Percentiles rank a stretch among this genome's conserved stretches.
Evolutionary conservation across 30 jellyfish, hydroid and myxozoan species (phyloP).

Genomic region (Catostylus mosaicus): DNA sequence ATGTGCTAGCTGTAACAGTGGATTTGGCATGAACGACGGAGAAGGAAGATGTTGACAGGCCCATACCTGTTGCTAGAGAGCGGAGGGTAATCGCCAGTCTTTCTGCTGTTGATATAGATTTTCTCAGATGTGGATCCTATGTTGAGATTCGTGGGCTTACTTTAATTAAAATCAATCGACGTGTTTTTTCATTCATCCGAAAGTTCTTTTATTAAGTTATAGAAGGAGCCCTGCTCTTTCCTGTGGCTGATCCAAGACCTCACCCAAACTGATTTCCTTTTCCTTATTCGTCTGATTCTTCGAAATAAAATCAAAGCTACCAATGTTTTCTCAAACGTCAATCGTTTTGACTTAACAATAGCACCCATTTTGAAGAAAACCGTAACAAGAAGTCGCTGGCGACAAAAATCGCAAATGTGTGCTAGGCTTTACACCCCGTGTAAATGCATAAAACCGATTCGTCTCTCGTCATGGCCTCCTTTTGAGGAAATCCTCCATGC

Average conservation of each 20-base stretch:
- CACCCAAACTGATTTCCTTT: background rate
- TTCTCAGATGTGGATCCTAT: background rate
- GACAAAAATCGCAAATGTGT: too few relatives aligned
- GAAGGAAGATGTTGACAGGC: too few relatives aligned
- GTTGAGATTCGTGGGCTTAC: background rate
- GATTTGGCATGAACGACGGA: background rate
- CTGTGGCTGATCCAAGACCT: constrained; percentile 14
- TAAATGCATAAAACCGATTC: too few relatives aligned
- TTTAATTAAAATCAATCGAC: background rate
- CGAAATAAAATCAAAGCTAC: background rate
- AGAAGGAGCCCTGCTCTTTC: constrained; percentile 6
- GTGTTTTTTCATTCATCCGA: constrained; percentile 2
- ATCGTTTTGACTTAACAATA: background rate
- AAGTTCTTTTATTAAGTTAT: background rate
- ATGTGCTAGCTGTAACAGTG: background rate
- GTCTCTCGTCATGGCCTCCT: too few relatives aligned
- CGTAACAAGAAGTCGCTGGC: too few relatives aligned
- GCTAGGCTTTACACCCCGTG: too few relatives aligned
- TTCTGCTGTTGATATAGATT: background rate
- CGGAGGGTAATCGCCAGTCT: too few relatives aligned
- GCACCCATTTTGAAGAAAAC: constrained; percentile 8
- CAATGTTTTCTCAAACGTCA: background rate
- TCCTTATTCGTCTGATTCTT: constrained; percentile 2
- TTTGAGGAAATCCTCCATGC: too few relatives aligned
- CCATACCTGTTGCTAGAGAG: too few relatives aligned